These are phyloP conservation scores for Huso huso DNA, from an alignment of 2,797 vertebrate genomes.

Conservation along the genomic window DNA sequence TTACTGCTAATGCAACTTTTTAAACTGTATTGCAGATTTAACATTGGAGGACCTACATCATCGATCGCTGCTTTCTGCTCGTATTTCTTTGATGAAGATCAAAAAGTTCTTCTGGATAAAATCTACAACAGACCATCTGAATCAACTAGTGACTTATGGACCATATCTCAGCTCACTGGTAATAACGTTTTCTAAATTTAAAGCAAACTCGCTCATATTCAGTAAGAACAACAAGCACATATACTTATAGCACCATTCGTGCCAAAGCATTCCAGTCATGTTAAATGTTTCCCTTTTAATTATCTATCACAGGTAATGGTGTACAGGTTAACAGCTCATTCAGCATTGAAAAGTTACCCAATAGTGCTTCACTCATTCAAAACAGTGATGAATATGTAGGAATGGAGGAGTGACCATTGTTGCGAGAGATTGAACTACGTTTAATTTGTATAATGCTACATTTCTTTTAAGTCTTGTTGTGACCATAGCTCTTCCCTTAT, in stretches of 20 bases:
- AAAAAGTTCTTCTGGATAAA: conserved; percentile 75
- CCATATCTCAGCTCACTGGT: conserved; percentile 70
- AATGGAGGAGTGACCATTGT: too few relatives aligned
- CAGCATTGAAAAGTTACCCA: too few relatives aligned
- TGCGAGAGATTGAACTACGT: too few relatives aligned
- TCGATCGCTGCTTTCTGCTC: conserved; percentile 80
- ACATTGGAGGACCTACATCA: conserved; percentile 78
- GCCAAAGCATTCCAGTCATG: conserved; percentile 12
- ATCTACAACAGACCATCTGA: conserved; percentile 70
- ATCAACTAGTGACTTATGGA: conserved; percentile 65
- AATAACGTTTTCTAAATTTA: conserved; percentile 8
- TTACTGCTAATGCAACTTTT: neutral
- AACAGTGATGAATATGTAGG: too few relatives aligned
- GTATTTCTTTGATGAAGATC: conserved; percentile 83
- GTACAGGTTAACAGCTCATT: too few relatives aligned
- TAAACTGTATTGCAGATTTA: conserved; percentile 65
- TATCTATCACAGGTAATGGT: too few relatives aligned
- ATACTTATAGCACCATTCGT: neutral
- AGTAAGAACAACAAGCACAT: too few relatives aligned
- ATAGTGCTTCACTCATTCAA: too few relatives aligned
- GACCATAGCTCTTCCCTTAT: too few relatives aligned
- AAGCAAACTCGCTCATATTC: too few relatives aligned
- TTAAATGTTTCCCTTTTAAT: conserved; percentile 13
- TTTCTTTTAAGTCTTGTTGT: too few relatives aligned
- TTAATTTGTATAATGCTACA: too few relatives aligned